Base-by-base conservation (phyloP, 2,888 invertebrate genomes). In the Hecatera dysodea region DNA sequence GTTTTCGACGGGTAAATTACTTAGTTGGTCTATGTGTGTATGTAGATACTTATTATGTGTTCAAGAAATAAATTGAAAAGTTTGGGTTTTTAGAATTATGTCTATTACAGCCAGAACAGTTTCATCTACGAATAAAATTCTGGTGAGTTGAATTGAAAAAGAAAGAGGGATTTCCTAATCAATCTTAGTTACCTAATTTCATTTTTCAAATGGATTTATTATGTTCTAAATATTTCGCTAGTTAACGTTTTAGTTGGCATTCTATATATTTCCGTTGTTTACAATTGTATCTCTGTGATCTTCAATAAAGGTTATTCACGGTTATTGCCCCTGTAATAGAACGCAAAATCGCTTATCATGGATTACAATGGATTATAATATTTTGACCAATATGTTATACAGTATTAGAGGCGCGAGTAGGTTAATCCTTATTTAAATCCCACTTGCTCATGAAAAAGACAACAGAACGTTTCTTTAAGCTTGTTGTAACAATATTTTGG, bases 231-330 rank as follows among this genome's bases (percentile, higher is more conserved):
- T 33, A 15, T 39, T 48, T 29, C 2, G 1, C 15, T n/a, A 12
- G 11, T 29, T 24, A 8, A 50, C 12, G n/a, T 33, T 44, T 72
- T 56, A 50, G 15, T 50, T 50, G 3, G 7, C 46, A 12, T 61
- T 44, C 11, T n/a, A 56, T 24, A 42, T 48, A n/a, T 55, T 53
- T 61, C 27, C 7, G 12, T 24, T 42, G 36, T 44, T 44, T 56
- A 46, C 29, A 46, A 19, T 39, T 52, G 56, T 57, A 78, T 73
- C 78, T 57, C 39, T 64, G 1, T 64, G 78, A 57, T 59, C 29
- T 74, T 48, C 50, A 73, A 63, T 57, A 19, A 57, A 79, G 52
- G 79, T 79, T 75, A 52, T 78, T 52, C 73, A 79, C 56, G 74
- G 79, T 46, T 74, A 52, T 74, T 75, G 65, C 52, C 73, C 74